phyloP scores from a whole-genome alignment of 1,140 invertebrate species.

The Achatina immaculata region DNA sequence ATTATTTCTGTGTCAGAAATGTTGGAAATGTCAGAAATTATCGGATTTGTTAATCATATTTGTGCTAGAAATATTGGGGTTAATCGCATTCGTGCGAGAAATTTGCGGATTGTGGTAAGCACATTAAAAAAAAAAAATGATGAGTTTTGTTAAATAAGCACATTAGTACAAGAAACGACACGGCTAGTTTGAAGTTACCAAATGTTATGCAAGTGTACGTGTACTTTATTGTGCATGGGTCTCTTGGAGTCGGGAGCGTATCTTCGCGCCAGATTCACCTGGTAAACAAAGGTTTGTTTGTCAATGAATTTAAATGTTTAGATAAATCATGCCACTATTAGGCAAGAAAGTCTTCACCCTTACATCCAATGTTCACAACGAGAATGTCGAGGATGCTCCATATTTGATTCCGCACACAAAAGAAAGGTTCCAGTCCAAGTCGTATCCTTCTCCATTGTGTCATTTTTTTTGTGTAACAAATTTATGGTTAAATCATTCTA shows the following conservation, averaged over 20 bases:
- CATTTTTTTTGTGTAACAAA: slow-evolving; percentile 41
- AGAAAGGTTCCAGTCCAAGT: slow-evolving; percentile 68
- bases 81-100: too few relatives aligned
- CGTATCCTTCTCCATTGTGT: slow-evolving; percentile 67
- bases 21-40: too few relatives aligned
- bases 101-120: too few relatives aligned
- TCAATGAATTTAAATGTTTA: neutral
- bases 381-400: slow-evolving; percentile 56
- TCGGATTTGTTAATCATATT: too few relatives aligned
- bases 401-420: slow-evolving; percentile 66
- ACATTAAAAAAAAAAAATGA: too few relatives aligned
- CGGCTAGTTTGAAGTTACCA: neutral
- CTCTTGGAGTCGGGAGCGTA: slow-evolving; percentile 1
- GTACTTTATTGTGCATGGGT: neutral
- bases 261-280: slow-evolving; percentile 19
- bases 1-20: too few relatives aligned
- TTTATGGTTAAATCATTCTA: neutral
- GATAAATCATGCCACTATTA: slow-evolving; percentile 64
- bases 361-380: slow-evolving; percentile 54
- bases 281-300: slow-evolving; percentile 2
- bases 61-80: too few relatives aligned
- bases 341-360: slow-evolving; percentile 62
- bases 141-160: too few relatives aligned
- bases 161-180: neutral
- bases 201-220: neutral